Evolutionary conservation across 2,888 invertebrate genomes (phyloP), one percentile per base, ranked within the genome.

Genomic region (Notocelia uddmanniana): DNA sequence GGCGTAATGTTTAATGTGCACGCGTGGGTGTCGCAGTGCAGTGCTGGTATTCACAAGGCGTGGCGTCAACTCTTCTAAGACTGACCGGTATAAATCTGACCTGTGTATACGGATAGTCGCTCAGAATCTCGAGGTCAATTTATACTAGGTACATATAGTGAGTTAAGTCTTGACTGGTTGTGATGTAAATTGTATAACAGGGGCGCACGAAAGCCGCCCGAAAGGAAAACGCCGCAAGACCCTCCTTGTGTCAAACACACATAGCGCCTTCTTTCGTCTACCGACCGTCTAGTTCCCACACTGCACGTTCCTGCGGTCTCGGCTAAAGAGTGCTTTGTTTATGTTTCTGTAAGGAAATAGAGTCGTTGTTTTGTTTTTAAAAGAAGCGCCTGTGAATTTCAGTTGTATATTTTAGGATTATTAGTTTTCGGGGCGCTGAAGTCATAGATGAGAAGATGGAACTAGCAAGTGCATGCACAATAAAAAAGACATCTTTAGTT

Each of bases 1-100:
- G 71, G 60, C 55, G 69, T 68, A 63, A 59, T 72, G 48, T 45
- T 77, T 69, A 70, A 74, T 74, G 73, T 57, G 55, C 74, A 71
- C 80, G 78, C 77, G 76, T 77, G 69, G 83, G 81, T 89, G 87
- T 82, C 89, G 89, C 90, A 90, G 84, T 90, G 89, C 90, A 45
- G 45, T 45, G n/a, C n/a, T 45, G 45, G 13, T 45, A 45, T 45
- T 45, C 45, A 45, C 8, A 45, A 45, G 8, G 45, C n/a, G 45
- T 45, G 45, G n/a, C 45, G n/a, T n/a, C 6, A 45, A n/a, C n/a
- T 45, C 45, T 15, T 8, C 6, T 45, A 15, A n/a, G 8, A n/a
- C 6, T n/a, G 45, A 45, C 45, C 45, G 45, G n/a, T 45, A n/a
- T n/a, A 45, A 45, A 37, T 37, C 6, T 45, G 45, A n/a, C 45